Percentiles rank a stretch among this genome's conserved stretches.
Evolutionary conservation across 2,888 invertebrate genomes (phyloP).

Genomic region (Drosophila barbarae): DNA sequence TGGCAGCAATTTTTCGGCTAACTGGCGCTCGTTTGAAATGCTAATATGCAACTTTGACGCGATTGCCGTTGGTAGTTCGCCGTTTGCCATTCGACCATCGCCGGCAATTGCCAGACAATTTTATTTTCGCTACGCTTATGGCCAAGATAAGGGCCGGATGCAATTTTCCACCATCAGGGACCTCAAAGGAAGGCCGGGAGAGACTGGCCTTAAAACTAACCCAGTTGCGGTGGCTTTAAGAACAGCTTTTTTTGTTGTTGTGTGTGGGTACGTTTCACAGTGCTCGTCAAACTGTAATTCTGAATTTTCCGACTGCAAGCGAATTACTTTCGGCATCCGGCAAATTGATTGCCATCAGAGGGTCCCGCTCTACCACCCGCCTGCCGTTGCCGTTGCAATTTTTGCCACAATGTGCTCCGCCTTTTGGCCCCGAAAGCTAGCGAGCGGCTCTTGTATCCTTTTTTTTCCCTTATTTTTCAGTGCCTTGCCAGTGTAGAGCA

Average conservation of each 20-base stretch:
- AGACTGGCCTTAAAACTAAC: conserved; percentile 12
- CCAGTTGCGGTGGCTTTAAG: conserved; percentile 27
- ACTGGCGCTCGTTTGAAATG: conserved; percentile 71
- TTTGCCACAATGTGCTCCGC: conserved; percentile 43
- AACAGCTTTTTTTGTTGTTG: neutral
- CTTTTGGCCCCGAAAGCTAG: conserved; percentile 23
- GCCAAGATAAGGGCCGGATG: conserved; percentile 42
- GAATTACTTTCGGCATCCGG: conserved; percentile 56
- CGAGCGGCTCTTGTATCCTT: conserved; percentile 6
- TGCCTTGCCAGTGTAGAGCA: conserved; percentile 37
- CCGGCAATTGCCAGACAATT: conserved; percentile 67
- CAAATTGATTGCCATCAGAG: conserved; percentile 63
- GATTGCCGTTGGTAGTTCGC: conserved; percentile 45
- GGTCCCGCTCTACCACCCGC: neutral
- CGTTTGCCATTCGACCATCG: conserved; percentile 29
- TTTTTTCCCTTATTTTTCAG: conserved; percentile 8
- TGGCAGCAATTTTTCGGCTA: conserved; percentile 64
- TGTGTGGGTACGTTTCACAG: conserved; percentile 9
- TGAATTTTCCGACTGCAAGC: conserved; percentile 34
- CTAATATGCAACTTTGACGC: conserved; percentile 67
- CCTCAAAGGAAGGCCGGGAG: conserved; percentile 7
- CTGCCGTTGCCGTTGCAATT: conserved; percentile 47
- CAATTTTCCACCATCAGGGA: conserved; percentile 33
- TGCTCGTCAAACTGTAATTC: conserved; percentile 33
- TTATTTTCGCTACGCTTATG: conserved; percentile 60